Conservation (phyloP, 2,113 vertebrate genomes). For the Myiopsitta monachus region DNA sequence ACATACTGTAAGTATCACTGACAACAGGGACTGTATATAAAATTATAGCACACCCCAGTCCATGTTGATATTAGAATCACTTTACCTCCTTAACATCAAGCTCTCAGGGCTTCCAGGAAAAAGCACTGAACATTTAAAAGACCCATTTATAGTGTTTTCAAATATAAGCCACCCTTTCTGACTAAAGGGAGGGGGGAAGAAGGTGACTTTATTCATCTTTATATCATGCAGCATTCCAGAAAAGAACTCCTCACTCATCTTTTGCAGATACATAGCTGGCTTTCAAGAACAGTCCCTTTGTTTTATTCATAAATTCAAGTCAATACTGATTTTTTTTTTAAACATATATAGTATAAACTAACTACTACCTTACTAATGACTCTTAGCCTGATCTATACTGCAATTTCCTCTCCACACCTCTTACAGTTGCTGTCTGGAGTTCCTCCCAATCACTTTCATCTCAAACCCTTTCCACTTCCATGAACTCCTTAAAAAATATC, state of each 20-base stretch:
- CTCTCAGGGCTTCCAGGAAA: constrained; percentile 35
- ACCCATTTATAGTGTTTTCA: background rate
- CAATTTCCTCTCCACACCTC: background rate
- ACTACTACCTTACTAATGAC: background rate
- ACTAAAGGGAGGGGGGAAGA: background rate
- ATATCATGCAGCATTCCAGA: background rate
- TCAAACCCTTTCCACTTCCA: background rate
- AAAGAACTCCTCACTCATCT: background rate
- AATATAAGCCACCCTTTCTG: background rate
- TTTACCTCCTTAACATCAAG: background rate
- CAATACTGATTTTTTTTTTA: background rate
- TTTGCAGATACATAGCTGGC: background rate
- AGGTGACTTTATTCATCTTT: background rate
- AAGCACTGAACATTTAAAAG: background rate
- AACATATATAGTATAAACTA: background rate
- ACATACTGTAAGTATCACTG: constrained; percentile 42
- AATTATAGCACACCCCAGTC: constrained; percentile 43
- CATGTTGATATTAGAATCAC: constrained; percentile 25
- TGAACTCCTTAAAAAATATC: background rate
- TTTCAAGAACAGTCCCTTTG: background rate
- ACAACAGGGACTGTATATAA: constrained; percentile 64
- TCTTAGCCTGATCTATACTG: background rate
- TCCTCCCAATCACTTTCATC: background rate
- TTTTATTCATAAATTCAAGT: background rate
- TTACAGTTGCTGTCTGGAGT: background rate